phyloP scores from a whole-genome alignment of 2,888 invertebrate genomes.

The Pogonocherus hispidulus region DNA sequence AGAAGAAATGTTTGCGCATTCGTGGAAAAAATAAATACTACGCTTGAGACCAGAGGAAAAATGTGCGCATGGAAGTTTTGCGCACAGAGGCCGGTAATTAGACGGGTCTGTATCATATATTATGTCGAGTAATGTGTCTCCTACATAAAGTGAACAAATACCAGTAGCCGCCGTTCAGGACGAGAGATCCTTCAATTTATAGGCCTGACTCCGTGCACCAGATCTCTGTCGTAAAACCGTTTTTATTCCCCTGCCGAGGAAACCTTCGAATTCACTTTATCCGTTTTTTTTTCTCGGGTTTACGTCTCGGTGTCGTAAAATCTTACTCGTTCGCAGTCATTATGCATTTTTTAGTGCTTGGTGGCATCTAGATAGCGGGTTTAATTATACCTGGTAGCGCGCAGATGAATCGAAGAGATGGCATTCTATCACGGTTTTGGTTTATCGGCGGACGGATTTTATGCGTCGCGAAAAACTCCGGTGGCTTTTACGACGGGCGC shows the following conservation, averaged over 20 bases:
- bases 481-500: too few species aligned
- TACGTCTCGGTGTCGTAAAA: not conserved
- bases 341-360: not conserved
- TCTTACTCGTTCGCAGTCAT: not conserved
- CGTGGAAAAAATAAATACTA: too few species aligned
- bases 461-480: too few species aligned
- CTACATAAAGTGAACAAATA: too few species aligned
- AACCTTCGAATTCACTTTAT: not conserved
- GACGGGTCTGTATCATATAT: too few species aligned
- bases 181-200: not conserved
- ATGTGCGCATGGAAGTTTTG: too few species aligned
- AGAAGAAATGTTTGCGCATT: too few species aligned
- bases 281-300: not conserved
- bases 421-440: too few species aligned
- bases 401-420: not conserved
- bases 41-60: too few species aligned
- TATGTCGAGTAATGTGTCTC: too few species aligned
- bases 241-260: not conserved
- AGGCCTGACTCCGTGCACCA: not conserved
- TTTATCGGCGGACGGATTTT: too few species aligned
- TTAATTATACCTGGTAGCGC: not conserved
- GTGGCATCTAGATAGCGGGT: slow-evolving; percentile 2
- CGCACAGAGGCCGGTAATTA: too few species aligned
- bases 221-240: not conserved
- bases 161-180: not conserved